phyloP scores from a whole-genome alignment of 2,888 invertebrate species.

The Smittia sp. region DNA sequence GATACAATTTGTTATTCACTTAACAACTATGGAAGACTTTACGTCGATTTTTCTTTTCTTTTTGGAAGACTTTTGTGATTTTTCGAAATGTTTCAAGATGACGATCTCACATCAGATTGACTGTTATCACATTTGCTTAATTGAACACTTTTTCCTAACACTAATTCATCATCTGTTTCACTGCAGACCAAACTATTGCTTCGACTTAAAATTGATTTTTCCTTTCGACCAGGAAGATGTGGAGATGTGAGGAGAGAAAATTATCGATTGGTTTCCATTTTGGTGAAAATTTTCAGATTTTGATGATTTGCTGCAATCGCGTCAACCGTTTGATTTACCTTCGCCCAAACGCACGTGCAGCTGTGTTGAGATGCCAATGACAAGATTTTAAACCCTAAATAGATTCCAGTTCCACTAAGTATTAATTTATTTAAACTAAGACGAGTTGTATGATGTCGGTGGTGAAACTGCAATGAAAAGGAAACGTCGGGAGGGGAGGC shows the following conservation, averaged over 20 bases:
- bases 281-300: conserved; percentile 17
- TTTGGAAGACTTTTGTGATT: conserved; percentile 42
- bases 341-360: not conserved
- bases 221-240: not conserved
- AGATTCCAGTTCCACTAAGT: conserved; percentile 38
- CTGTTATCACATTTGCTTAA: conserved; percentile 18
- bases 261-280: conserved; percentile 42
- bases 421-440: conserved; percentile 35
- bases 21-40: conserved; percentile 22
- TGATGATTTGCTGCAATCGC: conserved; percentile 1
- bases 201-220: conserved; percentile 21
- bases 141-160: not conserved
- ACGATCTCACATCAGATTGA: not conserved
- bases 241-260: conserved; percentile 21
- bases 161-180: not conserved
- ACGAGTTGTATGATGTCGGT: conserved; percentile 30
- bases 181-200: not conserved
- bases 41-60: not conserved
- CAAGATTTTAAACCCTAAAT: conserved; percentile 12
- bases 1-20: not conserved
- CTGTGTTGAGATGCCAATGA: not conserved
- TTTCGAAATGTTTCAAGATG: not conserved
- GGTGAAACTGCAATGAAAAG: conserved; percentile 40
- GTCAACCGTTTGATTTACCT: not conserved
- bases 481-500: conserved; percentile 14